Evolutionary conservation across 2,113 vertebrate genomes (phyloP).

Genomic region (Mustela nigripes): DNA sequence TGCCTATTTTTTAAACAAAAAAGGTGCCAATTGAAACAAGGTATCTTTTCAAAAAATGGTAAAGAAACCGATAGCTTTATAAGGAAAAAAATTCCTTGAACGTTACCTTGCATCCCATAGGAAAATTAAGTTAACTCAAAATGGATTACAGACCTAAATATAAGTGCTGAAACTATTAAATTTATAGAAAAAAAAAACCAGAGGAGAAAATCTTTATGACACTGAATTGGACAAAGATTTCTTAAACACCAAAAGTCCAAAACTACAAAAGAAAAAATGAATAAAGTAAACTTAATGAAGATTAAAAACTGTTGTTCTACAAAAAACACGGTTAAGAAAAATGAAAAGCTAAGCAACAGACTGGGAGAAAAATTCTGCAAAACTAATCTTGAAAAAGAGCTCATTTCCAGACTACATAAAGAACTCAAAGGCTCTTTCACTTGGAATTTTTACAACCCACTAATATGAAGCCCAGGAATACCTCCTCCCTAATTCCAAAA

Average conservation of each 20-base stretch:
- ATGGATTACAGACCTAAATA: neutral
- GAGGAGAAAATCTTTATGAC: neutral
- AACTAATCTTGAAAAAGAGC: neutral
- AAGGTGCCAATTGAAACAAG: neutral
- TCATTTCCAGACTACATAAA: neutral
- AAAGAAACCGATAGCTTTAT: neutral
- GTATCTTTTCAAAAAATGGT: neutral
- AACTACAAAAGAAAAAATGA: neutral
- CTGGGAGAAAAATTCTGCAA: neutral
- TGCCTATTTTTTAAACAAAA: neutral
- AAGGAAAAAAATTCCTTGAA: neutral
- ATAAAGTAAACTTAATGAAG: neutral
- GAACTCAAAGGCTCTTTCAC: neutral
- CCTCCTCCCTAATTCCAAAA: neutral
- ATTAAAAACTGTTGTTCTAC: constrained; percentile 15
- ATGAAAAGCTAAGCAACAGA: neutral
- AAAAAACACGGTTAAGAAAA: neutral
- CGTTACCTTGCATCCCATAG: neutral
- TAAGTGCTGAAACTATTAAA: neutral
- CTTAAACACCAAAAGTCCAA: neutral
- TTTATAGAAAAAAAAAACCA: neutral
- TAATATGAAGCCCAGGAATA: neutral
- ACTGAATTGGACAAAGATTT: neutral
- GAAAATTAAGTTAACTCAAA: neutral
- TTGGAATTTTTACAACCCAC: neutral